These are phyloP conservation scores for Byasa hedistus DNA, from an alignment of 2,888 invertebrate genomes.

Conservation along the genomic window DNA sequence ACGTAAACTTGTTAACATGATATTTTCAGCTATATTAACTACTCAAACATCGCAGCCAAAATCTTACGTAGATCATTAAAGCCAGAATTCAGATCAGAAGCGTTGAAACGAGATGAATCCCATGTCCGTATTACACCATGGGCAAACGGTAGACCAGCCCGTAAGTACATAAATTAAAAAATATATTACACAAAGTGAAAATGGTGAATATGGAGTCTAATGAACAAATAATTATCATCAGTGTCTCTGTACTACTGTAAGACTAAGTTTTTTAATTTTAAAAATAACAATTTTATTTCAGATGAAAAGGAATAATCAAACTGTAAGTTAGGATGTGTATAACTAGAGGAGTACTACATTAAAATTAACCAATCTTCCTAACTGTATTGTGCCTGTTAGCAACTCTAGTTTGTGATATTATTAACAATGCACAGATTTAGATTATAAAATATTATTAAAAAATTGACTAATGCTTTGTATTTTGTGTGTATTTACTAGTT, in stretches of 20 bases:
- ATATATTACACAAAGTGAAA: background rate
- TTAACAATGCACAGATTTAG: background rate
- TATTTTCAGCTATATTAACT: slow-evolving; percentile 93
- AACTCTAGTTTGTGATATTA: background rate
- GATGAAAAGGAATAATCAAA: slow-evolving; percentile 64
- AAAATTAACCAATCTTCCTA: slow-evolving; percentile 20
- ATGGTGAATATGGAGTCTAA: background rate
- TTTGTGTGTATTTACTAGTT: slow-evolving; percentile 17
- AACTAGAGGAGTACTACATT: slow-evolving; percentile 29
- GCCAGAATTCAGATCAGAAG: slow-evolving; percentile 85
- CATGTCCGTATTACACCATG: slow-evolving; percentile 92
- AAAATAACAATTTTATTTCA: slow-evolving; percentile 52
- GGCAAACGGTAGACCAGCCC: slow-evolving; percentile 92
- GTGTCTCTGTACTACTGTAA: background rate
- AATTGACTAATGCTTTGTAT: slow-evolving; percentile 4
- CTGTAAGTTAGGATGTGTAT: slow-evolving; percentile 54
- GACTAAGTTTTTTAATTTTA: too few relatives aligned
- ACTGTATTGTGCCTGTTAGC: background rate
- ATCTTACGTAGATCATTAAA: slow-evolving; percentile 90
- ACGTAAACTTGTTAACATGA: slow-evolving; percentile 2
- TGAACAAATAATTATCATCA: background rate
- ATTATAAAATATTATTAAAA: background rate
- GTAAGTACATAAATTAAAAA: slow-evolving; percentile 80
- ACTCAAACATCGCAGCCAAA: slow-evolving; percentile 95
- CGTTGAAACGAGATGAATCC: slow-evolving; percentile 86